Evolutionary conservation across 2,797 vertebrate species (phyloP).

Genomic region (Anomalospiza imberbis): DNA sequence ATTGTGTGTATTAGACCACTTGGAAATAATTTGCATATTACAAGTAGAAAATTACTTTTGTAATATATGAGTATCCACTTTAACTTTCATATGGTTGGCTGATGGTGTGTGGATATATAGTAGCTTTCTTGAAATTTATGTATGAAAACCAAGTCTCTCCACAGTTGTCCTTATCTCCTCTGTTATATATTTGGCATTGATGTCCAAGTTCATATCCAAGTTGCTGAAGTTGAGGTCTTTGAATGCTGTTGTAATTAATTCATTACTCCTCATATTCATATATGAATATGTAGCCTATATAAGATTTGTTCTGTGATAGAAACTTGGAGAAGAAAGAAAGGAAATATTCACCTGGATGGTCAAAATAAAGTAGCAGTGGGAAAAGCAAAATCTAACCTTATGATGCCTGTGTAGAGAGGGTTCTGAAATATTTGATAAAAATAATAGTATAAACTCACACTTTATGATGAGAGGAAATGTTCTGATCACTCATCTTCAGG

Average conservation of each 20-base stretch:
- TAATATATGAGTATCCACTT: neutral
- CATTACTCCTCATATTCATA: neutral
- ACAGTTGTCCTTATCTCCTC: neutral
- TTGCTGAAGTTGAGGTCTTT: neutral
- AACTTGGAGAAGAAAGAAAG: neutral
- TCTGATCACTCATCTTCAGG: neutral
- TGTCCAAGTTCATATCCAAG: neutral
- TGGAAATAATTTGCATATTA: neutral
- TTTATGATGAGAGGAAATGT: neutral
- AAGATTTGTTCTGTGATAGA: neutral
- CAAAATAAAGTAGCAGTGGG: neutral
- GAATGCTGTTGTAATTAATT: neutral
- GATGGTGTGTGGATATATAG: neutral
- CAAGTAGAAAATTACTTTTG: neutral
- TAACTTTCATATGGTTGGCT: neutral
- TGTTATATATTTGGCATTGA: neutral
- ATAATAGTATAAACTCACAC: neutral
- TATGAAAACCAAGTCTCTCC: neutral
- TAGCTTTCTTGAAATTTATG: neutral
- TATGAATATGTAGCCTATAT: rapidly evolving
- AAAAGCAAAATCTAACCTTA: neutral
- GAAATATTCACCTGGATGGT: neutral
- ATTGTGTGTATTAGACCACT: neutral
- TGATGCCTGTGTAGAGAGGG: neutral
- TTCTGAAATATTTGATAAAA: neutral